A percentile compares a stretch with the other conserved stretches of the same genome.
Conservation (phyloP, 2,113 vertebrate species). For the Dipodomys merriami region DNA sequence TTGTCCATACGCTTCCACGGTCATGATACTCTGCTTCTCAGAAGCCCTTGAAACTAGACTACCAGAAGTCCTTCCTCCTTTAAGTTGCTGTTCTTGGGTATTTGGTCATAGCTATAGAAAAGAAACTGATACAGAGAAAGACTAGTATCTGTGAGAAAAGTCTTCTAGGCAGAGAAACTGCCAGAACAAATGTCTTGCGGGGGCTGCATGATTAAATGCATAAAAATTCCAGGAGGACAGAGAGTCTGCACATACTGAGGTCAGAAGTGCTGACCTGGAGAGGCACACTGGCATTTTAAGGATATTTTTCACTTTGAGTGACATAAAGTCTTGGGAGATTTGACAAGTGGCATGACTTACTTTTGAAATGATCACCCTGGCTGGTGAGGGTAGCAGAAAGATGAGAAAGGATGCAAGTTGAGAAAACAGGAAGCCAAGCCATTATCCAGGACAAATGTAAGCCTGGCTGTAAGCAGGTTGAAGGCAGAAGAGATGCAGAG, state of each 20-base stretch:
- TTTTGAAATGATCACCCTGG: neutral
- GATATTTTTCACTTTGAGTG: neutral
- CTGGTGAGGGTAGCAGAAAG: neutral
- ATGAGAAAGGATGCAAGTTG: neutral
- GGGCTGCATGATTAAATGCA: rapidly evolving
- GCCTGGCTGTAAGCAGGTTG: rapidly evolving
- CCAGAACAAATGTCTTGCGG: neutral
- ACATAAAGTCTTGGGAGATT: neutral
- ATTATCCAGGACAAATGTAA: neutral
- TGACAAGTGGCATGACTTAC: neutral
- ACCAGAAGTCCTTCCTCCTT: no score
- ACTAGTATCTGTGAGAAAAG: neutral
- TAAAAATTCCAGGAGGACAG: no score
- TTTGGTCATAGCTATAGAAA: no score
- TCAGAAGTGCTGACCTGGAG: neutral
- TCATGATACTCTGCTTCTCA: no score
- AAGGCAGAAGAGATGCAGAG: neutral
- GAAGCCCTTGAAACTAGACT: no score
- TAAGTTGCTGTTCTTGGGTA: no score
- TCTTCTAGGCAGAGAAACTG: neutral
- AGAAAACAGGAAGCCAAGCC: neutral
- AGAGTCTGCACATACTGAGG: neutral
- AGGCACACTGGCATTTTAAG: neutral
- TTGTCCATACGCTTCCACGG: no score
- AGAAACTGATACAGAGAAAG: neutral